phyloP scores from a whole-genome alignment of 2,797 vertebrate species.

The Chloroceryle amazona region DNA sequence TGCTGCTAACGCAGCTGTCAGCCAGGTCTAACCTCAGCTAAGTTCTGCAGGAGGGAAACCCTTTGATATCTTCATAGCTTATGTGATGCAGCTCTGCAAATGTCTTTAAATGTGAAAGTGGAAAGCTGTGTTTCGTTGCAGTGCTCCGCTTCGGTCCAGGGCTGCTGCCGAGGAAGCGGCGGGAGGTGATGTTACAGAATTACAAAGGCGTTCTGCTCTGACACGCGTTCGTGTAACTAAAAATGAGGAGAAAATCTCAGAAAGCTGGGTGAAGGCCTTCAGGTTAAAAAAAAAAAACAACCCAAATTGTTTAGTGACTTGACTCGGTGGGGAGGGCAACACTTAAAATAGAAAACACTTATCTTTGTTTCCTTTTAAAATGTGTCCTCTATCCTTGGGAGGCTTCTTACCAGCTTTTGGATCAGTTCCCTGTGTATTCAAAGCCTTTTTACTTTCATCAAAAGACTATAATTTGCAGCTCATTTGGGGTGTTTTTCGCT shows the following conservation, averaged over 20 bases:
- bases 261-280: not conserved
- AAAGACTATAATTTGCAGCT: not conserved
- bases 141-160: not conserved
- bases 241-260: not conserved
- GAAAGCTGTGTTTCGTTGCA: not conserved
- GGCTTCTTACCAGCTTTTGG: not conserved
- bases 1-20: not conserved
- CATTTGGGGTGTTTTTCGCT: not conserved
- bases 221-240: rapidly evolving
- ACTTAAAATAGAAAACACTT: not conserved
- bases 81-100: not conserved
- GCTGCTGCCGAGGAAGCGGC: not conserved
- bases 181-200: not conserved
- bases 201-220: not conserved
- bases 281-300: not conserved
- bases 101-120: too few species aligned
- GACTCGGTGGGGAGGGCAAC: not conserved
- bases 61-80: not conserved
- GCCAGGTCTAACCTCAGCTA: not conserved
- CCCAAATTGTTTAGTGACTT: not conserved
- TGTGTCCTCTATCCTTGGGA: not conserved
- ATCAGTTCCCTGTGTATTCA: not conserved
- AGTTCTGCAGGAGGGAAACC: not conserved
- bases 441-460: not conserved
- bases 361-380: not conserved